Evolutionary conservation across 2,797 vertebrate species (phyloP).

Genomic region (Halcyon badia): DNA sequence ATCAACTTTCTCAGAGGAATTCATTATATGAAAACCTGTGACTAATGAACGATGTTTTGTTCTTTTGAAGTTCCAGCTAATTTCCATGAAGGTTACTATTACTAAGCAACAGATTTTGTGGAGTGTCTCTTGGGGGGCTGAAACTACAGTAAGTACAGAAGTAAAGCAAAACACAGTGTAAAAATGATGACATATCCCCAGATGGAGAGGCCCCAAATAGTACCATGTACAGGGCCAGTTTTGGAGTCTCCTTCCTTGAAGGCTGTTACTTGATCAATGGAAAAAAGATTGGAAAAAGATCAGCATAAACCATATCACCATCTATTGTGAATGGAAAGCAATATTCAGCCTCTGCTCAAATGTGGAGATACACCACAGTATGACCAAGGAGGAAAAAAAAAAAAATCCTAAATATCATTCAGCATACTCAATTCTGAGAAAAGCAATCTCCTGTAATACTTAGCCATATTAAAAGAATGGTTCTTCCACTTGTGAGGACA

Average conservation of each 20-base stretch:
- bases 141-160: constrained; percentile 14
- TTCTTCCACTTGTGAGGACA: not conserved
- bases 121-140: constrained; percentile 75
- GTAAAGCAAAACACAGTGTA: constrained; percentile 17
- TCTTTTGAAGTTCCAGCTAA: constrained; percentile 87
- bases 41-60: constrained; percentile 82
- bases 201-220: not conserved
- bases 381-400: not conserved
- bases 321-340: not conserved
- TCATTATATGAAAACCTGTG: constrained; percentile 83
- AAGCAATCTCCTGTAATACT: not conserved
- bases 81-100: constrained; percentile 82
- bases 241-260: not conserved
- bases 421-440: not conserved
- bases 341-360: not conserved
- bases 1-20: constrained; percentile 82
- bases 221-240: not conserved
- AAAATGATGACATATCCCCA: not conserved
- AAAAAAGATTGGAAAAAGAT: not conserved
- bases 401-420: not conserved
- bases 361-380: not conserved
- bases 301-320: fast-evolving
- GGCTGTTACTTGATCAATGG: not conserved
- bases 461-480: not conserved
- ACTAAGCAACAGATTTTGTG: constrained; percentile 86